phyloP scores from a whole-genome alignment of 2,888 invertebrate species.

The Idaea aversata region DNA sequence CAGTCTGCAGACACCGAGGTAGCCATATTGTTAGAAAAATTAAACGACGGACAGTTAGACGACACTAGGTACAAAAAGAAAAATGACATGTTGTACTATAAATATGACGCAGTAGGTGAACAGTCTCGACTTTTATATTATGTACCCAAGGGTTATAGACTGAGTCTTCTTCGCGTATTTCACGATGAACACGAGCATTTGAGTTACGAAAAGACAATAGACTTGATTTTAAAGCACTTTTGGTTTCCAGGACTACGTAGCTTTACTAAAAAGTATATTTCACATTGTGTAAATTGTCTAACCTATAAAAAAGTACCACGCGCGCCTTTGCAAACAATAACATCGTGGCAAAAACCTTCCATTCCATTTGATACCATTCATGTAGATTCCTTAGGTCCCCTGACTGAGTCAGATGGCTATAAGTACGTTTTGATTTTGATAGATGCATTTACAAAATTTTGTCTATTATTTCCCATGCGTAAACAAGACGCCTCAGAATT shows the following conservation, averaged over 20 bases:
- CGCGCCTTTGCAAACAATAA: slow-evolving; percentile 8
- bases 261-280: slow-evolving; percentile 25
- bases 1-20: no score
- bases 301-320: slow-evolving; percentile 19
- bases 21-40: slow-evolving; percentile 18
- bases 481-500: slow-evolving; percentile 29
- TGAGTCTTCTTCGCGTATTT: slow-evolving; percentile 1
- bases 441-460: slow-evolving; percentile 31
- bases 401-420: slow-evolving; percentile 24
- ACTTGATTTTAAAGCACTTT: slow-evolving; percentile 27
- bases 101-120: slow-evolving; percentile 19
- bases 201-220: slow-evolving; percentile 3
- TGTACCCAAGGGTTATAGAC: slow-evolving; percentile 4
- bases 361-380: background rate
- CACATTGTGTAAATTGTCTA: slow-evolving; percentile 25
- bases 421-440: slow-evolving; percentile 8
- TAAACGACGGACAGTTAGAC: slow-evolving; percentile 28
- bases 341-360: slow-evolving; percentile 2
- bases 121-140: slow-evolving; percentile 14
- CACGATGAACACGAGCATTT: slow-evolving; percentile 16
- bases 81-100: slow-evolving; percentile 27
- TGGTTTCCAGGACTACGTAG: slow-evolving; percentile 27
- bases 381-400: slow-evolving; percentile 13
- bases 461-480: slow-evolving; percentile 25
- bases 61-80: slow-evolving; percentile 10